Evolutionary conservation across 2,113 vertebrate species (phyloP), one percentile per base, ranked within the genome.

Genomic region (human): DNA sequence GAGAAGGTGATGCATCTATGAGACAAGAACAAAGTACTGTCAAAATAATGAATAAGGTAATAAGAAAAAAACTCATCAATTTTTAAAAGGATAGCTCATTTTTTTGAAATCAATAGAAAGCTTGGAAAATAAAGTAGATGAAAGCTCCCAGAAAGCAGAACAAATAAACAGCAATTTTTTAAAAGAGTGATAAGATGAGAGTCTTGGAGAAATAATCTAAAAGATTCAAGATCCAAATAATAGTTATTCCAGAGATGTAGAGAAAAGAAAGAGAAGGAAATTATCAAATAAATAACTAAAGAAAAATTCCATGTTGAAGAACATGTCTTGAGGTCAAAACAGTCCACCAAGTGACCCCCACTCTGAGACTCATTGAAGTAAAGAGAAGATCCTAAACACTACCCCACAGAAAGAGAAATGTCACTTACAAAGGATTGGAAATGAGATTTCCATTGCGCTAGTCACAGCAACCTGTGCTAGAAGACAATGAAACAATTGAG

Each of bases 251-350:
- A 52, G 68, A 83, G 18, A 87, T 1, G 78, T 57, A 59, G 35
- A 92, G 32, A 88, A 89, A 38, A 93, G 9, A 92, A 48, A 45
- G 1, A 2, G 35, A 73, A 81, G 23, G 6, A 79, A 89, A 92
- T 73, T 40, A 94, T 86, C 35, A 96, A 86, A 70, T n/a, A 93
- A 89, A 85, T 48, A 91, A 48, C 84, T 89, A 88, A 93, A 85
- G 32, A 81, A 92, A 96, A 94, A 64, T 59, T 73, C 32, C 32
- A 14, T 81, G 32, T n/a, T 50, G 32, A 72, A 88, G 13, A 64
- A n/a, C 5, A 23, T 40, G 17, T 30, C 48, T 78, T 52, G 18
- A 92, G 18, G 82, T n/a, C 30, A 32, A 90, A 79, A 82, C 23
- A 2, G 18, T 61, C 23, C 40, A 32, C 16, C 18, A 32, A 92